Evolutionary conservation across 2,797 vertebrate genomes (phyloP).

Genomic region (Micromesistius poutassou): DNA sequence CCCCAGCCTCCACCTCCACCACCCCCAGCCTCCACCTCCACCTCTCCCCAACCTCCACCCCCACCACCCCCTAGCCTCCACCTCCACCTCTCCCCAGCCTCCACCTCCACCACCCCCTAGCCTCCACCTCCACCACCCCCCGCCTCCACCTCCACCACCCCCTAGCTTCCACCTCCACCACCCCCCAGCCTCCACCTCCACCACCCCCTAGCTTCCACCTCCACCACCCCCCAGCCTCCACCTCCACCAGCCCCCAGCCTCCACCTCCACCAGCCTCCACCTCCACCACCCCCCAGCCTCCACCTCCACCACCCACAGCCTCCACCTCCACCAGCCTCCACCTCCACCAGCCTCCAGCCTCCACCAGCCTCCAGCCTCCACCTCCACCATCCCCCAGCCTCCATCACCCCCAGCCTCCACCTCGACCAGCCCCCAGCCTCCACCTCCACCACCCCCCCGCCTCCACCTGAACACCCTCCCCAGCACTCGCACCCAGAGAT

Average conservation of each 20-base stretch:
- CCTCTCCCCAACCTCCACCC: neutral
- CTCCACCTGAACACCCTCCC: neutral
- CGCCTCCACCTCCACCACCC: neutral
- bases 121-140: conserved; percentile 9
- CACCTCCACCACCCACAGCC: no score
- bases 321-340: no score
- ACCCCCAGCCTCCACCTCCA: conserved; percentile 12
- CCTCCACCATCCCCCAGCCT: conserved; percentile 4
- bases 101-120: neutral
- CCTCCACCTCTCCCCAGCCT: neutral
- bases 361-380: conserved; percentile 14
- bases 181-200: conserved; percentile 19
- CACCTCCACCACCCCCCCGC: neutral
- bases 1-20: no score
- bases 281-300: conserved; percentile 18
- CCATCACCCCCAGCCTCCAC: conserved; percentile 26
- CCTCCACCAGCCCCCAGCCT: no score
- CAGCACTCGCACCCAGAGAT: neutral
- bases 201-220: no score
- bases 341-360: conserved; percentile 15
- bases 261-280: no score
- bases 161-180: conserved; percentile 7
- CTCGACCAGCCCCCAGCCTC: conserved; percentile 13
- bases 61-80: conserved; percentile 14
- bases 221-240: conserved; percentile 19